Conservation (phyloP, 2,888 invertebrate species). For the Mesodorylaimus sp. region DNA sequence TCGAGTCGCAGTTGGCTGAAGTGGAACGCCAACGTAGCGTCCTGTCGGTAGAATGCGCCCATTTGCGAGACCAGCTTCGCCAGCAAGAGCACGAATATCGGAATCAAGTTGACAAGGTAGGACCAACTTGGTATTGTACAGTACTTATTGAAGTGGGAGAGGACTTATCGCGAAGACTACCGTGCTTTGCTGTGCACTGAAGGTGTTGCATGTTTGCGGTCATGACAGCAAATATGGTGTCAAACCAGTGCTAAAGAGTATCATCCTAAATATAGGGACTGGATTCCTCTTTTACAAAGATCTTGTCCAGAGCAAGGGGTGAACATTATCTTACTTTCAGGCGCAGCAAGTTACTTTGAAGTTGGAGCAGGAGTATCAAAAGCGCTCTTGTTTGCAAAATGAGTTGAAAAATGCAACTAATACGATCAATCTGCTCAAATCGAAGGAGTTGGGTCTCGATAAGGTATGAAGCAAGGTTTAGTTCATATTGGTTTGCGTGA, state of each 20-base stretch:
- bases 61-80: neutral
- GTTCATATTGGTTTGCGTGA: neutral
- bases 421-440: conserved; percentile 50
- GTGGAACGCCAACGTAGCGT: neutral
- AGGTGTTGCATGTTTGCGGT: too few species aligned
- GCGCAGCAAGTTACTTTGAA: conserved; percentile 48
- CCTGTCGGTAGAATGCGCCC: neutral
- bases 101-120: neutral
- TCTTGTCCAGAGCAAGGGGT: too few species aligned
- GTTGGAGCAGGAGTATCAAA: conserved; percentile 73
- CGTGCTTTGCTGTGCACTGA: neutral
- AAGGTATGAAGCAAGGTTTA: conserved; percentile 13
- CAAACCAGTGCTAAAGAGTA: too few species aligned
- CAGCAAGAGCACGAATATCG: neutral
- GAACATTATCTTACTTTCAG: conserved; percentile 10
- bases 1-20: neutral
- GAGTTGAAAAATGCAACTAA: conserved; percentile 54
- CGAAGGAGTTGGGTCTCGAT: conserved; percentile 49
- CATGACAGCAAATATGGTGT: too few species aligned
- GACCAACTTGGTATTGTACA: too few species aligned
- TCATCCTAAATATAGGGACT: too few species aligned
- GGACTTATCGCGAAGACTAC: neutral
- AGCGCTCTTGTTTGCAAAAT: conserved; percentile 58
- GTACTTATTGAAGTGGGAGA: neutral
- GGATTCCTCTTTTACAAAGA: too few species aligned